Evolutionary conservation across 2,113 vertebrate species (phyloP).

Genomic region (Platysternon megacephalum): DNA sequence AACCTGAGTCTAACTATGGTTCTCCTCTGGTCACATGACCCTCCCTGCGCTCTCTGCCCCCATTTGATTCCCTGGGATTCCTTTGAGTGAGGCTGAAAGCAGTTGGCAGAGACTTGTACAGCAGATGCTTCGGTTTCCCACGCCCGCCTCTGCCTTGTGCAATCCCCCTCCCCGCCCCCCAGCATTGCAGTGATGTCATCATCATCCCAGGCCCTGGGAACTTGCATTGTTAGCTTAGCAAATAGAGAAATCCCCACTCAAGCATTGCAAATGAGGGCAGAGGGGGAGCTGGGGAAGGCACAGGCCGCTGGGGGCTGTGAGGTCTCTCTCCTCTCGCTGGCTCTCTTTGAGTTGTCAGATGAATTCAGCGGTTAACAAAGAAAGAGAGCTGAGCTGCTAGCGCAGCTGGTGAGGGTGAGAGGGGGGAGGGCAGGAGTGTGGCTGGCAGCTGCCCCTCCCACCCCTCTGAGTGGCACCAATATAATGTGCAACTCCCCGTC

Average conservation of each 20-base stretch:
- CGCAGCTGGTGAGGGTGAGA: constrained; percentile 55
- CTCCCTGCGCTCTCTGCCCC: background rate
- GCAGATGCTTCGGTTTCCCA: constrained; percentile 79
- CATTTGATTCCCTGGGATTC: constrained; percentile 23
- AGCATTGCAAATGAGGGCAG: constrained; percentile 93
- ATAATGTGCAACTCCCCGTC: background rate
- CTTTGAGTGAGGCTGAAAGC: constrained; percentile 72
- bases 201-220: constrained; percentile 79
- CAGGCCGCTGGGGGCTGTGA: constrained; percentile 46
- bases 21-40: background rate
- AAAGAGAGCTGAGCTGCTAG: constrained; percentile 55
- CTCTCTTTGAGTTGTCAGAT: constrained; percentile 75
- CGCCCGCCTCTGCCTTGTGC: constrained; percentile 74
- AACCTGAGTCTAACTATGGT: background rate
- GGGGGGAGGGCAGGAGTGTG: constrained; percentile 26
- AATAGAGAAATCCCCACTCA: constrained; percentile 96
- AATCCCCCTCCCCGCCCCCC: constrained; percentile 46
- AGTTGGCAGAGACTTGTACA: constrained; percentile 72
- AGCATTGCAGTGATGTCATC: constrained; percentile 75
- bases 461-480: background rate
- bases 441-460: background rate
- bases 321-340: constrained; percentile 60
- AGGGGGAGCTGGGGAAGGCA: constrained; percentile 83
- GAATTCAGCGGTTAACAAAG: constrained; percentile 76
- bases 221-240: constrained; percentile 78